These are phyloP conservation scores for Liparis tanakae DNA, from an alignment of 2,797 vertebrate genomes.

Conservation along the genomic window DNA sequence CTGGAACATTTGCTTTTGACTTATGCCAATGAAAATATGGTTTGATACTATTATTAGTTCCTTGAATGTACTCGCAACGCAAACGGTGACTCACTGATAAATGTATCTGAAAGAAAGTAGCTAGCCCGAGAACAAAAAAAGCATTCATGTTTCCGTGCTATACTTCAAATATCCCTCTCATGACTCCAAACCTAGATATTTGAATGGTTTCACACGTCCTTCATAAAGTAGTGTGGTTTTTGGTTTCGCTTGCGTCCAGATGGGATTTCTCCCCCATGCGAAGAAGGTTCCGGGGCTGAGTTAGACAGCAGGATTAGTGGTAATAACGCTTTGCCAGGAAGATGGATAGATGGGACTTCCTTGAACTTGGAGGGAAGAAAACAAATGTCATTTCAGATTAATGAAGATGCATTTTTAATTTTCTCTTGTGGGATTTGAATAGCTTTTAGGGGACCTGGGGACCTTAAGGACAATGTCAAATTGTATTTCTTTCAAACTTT, in stretches of 20 bases:
- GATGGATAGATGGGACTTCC: conserved; percentile 37
- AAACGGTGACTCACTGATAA: conserved; percentile 46
- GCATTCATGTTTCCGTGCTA: conserved; percentile 55
- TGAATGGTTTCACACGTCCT: conserved; percentile 65
- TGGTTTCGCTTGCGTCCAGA: conserved; percentile 37
- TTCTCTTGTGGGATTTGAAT: conserved; percentile 46
- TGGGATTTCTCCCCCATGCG: conserved; percentile 55
- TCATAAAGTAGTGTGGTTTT: conserved; percentile 60
- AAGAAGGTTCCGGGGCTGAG: conserved; percentile 46
- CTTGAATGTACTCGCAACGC: conserved; percentile 38
- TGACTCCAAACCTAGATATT: conserved; percentile 56
- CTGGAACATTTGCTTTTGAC: conserved; percentile 60
- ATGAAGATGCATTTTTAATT: conserved; percentile 64
- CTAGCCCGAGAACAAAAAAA: conserved; percentile 38
- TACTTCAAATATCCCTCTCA: conserved; percentile 56
- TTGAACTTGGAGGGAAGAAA: conserved; percentile 15
- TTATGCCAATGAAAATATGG: conserved; percentile 53
- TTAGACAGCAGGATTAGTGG: conserved; percentile 67
- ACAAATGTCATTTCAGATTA: conserved; percentile 50
- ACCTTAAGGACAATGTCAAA: conserved; percentile 64
- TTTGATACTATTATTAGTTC: conserved; percentile 55
- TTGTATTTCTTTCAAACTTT: conserved; percentile 42
- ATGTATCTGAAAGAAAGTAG: conserved; percentile 17
- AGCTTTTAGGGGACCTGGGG: conserved; percentile 44
- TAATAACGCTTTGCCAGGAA: conserved; percentile 47